A percentile compares a stretch with the other conserved stretches of the same genome.
phyloP scores from a whole-genome alignment of 2,113 vertebrate genomes.

The Fulica atra region DNA sequence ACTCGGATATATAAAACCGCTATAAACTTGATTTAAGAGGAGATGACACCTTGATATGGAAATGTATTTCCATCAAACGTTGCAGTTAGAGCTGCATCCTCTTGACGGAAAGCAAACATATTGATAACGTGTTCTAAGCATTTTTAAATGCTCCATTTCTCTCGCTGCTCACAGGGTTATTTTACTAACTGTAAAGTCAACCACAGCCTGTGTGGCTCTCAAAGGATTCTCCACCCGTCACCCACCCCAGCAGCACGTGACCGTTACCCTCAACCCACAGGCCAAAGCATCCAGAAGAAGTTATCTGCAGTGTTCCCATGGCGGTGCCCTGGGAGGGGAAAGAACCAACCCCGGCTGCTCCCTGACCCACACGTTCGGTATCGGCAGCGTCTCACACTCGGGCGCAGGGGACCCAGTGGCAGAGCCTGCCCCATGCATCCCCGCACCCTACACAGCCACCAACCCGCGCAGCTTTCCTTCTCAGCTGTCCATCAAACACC shows the following conservation, averaged over 20 bases:
- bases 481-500: not conserved
- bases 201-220: not conserved
- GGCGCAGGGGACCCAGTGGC: not conserved
- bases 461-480: not conserved
- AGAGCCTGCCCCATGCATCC: not conserved
- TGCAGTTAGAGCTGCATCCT: constrained; percentile 7
- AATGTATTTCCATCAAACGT: constrained; percentile 40
- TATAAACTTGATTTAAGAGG: constrained; percentile 39
- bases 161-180: not conserved
- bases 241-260: not conserved
- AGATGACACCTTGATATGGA: constrained; percentile 47
- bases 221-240: not conserved
- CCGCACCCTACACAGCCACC: not conserved
- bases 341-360: not conserved
- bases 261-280: not conserved
- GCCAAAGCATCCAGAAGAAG: not conserved
- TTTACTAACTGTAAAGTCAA: not conserved
- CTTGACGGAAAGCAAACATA: constrained; percentile 13
- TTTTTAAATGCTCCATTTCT: constrained; percentile 2
- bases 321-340: not conserved
- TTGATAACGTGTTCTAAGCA: not conserved
- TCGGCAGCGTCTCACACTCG: not conserved
- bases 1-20: constrained; percentile 13
- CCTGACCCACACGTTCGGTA: not conserved
- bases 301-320: not conserved